These are phyloP conservation scores for Babyrousa celebensis DNA, from an alignment of 2,797 vertebrate genomes.

Conservation along the genomic window DNA sequence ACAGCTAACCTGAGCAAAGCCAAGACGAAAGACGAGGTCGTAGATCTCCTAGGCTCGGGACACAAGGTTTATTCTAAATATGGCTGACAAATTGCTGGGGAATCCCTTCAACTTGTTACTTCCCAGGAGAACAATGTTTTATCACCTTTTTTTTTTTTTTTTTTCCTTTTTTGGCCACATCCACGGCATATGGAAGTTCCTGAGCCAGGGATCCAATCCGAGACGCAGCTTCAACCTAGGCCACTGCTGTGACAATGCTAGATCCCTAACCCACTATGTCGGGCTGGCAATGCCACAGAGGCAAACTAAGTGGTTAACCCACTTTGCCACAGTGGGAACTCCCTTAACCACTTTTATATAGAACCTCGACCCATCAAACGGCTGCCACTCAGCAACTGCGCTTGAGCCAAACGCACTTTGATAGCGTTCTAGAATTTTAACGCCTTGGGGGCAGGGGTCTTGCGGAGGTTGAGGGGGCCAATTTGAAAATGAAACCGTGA, in stretches of 20 bases:
- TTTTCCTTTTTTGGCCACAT: too few species aligned
- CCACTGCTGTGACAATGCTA: too few species aligned
- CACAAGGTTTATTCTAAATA: neutral
- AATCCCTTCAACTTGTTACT: conserved; percentile 17
- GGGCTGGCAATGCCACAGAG: too few species aligned
- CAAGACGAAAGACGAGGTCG: neutral
- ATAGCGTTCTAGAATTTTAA: neutral
- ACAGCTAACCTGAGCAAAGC: neutral
- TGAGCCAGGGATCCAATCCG: too few species aligned
- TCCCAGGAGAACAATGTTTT: neutral
- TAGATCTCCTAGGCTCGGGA: neutral
- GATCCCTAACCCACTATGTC: too few species aligned
- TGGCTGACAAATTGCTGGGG: neutral
- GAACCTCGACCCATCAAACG: neutral
- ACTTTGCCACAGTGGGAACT: too few species aligned
- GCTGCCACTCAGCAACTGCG: neutral
- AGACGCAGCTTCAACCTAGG: too few species aligned
- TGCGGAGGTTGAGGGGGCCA: too few species aligned
- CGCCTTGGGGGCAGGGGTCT: neutral
- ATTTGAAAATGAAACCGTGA: conserved; percentile 1
- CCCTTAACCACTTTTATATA: neutral
- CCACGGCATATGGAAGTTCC: too few species aligned
- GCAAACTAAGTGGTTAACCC: too few species aligned
- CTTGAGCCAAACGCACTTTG: neutral
- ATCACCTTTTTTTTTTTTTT: neutral